Evolutionary conservation across 1,140 invertebrate genomes (phyloP).

Genomic region (Dryas iulia): DNA sequence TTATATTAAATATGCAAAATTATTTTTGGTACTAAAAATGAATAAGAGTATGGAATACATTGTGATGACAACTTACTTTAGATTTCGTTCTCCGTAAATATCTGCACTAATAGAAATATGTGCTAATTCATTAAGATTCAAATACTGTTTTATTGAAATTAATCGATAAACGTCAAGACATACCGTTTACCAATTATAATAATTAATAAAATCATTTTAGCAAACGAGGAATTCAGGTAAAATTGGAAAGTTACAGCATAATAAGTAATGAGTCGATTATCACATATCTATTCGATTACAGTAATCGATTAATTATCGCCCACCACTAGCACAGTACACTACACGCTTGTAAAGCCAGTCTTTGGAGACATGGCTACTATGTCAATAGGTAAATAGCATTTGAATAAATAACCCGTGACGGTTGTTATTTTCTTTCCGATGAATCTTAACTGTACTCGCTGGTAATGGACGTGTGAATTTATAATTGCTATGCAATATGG

Average conservation of each 20-base stretch:
- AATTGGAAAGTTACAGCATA: not conserved
- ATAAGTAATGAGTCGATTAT: slow-evolving; percentile 1
- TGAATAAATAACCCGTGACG: slow-evolving; percentile 58
- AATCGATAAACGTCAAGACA: not conserved
- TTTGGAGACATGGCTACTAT: slow-evolving; percentile 44
- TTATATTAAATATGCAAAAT: too few species aligned
- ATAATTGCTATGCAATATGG: slow-evolving; percentile 38
- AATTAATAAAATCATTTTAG: not conserved
- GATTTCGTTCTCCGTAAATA: too few species aligned
- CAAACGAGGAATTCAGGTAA: not conserved
- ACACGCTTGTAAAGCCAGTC: not conserved
- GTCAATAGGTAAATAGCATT: slow-evolving; percentile 60
- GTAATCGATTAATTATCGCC: not conserved
- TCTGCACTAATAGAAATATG: not conserved
- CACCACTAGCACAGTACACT: not conserved
- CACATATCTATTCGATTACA: slow-evolving; percentile 1
- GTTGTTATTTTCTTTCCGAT: slow-evolving; percentile 54
- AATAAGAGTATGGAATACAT: too few species aligned
- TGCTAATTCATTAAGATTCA: not conserved
- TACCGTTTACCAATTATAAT: not conserved
- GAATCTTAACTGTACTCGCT: slow-evolving; percentile 54
- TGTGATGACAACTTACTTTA: too few species aligned
- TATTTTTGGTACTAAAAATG: too few species aligned
- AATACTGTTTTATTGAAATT: not conserved
- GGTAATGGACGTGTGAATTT: slow-evolving; percentile 54